phyloP scores from a whole-genome alignment of 1,140 invertebrate genomes.

The Cydia fagiglandana region DNA sequence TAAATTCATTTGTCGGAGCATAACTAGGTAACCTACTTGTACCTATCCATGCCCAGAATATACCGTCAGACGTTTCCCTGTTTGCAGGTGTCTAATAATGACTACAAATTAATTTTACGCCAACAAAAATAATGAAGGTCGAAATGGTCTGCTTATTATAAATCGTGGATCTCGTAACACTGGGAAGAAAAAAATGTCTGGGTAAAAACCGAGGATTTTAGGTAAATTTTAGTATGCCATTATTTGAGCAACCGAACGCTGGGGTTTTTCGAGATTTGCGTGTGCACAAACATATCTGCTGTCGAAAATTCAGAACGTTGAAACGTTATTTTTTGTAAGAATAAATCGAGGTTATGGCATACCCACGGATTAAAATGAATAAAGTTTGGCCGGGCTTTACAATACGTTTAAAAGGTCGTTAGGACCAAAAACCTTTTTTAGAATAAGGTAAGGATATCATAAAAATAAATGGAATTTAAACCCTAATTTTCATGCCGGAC shows the following conservation, averaged over 20 bases:
- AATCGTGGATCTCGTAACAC: slow-evolving; percentile 2
- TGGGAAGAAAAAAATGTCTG: slow-evolving; percentile 4
- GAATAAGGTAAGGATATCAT: no score
- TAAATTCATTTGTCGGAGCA: not conserved
- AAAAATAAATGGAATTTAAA: no score
- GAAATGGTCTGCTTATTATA: not conserved
- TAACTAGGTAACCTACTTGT: not conserved
- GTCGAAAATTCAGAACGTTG: not conserved
- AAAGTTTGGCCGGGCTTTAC: not conserved
- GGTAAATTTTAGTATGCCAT: slow-evolving; percentile 23
- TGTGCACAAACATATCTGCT: not conserved
- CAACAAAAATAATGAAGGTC: slow-evolving; percentile 28
- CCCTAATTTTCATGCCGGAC: no score
- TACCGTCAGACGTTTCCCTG: not conserved
- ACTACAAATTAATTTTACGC: slow-evolving; percentile 20
- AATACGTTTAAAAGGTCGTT: not conserved
- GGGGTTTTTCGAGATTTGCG: slow-evolving; percentile 7
- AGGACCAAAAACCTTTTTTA: no score
- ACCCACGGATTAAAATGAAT: not conserved
- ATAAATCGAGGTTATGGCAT: not conserved
- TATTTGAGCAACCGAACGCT: slow-evolving; percentile 1
- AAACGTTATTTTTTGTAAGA: not conserved
- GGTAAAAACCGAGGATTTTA: slow-evolving; percentile 5
- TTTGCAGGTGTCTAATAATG: slow-evolving; percentile 21
- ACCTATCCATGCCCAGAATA: not conserved